Percentiles rank a stretch among this genome's conserved stretches.
Evolutionary conservation across 1,140 invertebrate species (phyloP).

Genomic region (Cydia splendana): DNA sequence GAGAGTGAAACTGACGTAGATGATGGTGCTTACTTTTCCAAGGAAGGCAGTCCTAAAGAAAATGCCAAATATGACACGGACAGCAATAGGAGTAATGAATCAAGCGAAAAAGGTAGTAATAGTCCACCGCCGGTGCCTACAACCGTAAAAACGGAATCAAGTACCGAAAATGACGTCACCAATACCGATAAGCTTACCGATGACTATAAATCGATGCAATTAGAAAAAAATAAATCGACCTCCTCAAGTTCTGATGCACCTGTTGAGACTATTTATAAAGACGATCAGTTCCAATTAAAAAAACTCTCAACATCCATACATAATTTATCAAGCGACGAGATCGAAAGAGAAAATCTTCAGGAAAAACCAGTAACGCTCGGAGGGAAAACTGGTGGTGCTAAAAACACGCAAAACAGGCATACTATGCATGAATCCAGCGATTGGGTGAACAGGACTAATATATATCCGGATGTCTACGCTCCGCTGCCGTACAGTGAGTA

Average conservation of each 20-base stretch:
- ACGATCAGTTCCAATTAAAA: slow-evolving; percentile 27
- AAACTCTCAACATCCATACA: slow-evolving; percentile 24
- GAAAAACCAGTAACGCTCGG: slow-evolving; percentile 35
- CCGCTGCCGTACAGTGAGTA: slow-evolving; percentile 74
- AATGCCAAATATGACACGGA: slow-evolving; percentile 65
- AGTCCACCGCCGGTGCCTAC: slow-evolving; percentile 4
- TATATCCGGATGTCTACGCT: slow-evolving; percentile 73
- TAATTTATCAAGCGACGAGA: slow-evolving; percentile 30
- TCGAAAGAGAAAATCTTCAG: slow-evolving; percentile 27
- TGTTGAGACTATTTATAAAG: slow-evolving; percentile 26
- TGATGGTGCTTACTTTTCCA: slow-evolving; percentile 69
- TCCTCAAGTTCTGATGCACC: not conserved
- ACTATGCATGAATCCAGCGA: slow-evolving; percentile 62
- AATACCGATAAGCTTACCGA: slow-evolving; percentile 56
- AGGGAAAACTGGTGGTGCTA: slow-evolving; percentile 37
- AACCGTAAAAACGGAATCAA: not conserved
- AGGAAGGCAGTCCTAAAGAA: slow-evolving; percentile 68
- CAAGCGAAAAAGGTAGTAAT: slow-evolving; percentile 38
- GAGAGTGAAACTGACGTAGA: slow-evolving; percentile 51
- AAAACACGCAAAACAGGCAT: slow-evolving; percentile 55
- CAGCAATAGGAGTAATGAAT: slow-evolving; percentile 57
- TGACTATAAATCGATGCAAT: slow-evolving; percentile 65
- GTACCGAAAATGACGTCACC: not conserved
- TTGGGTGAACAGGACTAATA: slow-evolving; percentile 67
- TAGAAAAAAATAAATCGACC: slow-evolving; percentile 42